Base-by-base conservation (phyloP, 2,888 invertebrate genomes). In the Drosophila niveifrons region DNA sequence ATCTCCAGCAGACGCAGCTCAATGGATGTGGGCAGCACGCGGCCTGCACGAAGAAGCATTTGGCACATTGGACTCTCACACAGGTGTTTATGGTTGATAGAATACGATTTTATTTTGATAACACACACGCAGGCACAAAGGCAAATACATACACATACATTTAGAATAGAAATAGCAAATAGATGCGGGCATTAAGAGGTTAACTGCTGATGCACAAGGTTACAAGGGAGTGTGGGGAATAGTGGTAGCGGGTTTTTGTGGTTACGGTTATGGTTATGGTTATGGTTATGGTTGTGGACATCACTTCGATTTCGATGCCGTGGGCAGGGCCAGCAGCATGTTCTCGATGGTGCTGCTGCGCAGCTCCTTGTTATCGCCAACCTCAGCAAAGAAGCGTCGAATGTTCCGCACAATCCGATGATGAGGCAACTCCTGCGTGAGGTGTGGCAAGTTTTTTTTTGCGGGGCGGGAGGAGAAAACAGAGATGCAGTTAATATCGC, bases 321-420 rank as follows among this genome's bases (percentile, higher is more conserved):
- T 85, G 61, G 92, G 92, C 82, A 92, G 75, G 18, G 91, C 90
- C 82, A 92, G 55, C 66, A 92, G 78, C 92, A 92, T 92, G 72
- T 92, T 92, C 82, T 92, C 92, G 64, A 92, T 89, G 70, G 91
- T 91, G 77, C 91, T 92, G 68, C 81, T 79, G 79, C 90, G 89
- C 52, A 92, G 69, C 69, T 92, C 92, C 36, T 83, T 72, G 72
- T 92, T 92, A 51, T 92, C 91, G 83, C 92, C 91, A 56, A 91
- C 91, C 81, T 92, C 92, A 65, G 90, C 88, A 81, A 92, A 92
- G 84, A 92, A 92, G 66, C 92, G 91, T 68, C 93, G 93, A 72
- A 94, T 93, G 91, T 94, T 94, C 73, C 94, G 93, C 64, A 94
- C 93, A 81, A 94, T 94, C 89, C 94, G 94, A 92, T 94, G 94